These are phyloP conservation scores for Isurus oxyrinchus DNA, from an alignment of 2,113 vertebrate species.

Conservation along the genomic window DNA sequence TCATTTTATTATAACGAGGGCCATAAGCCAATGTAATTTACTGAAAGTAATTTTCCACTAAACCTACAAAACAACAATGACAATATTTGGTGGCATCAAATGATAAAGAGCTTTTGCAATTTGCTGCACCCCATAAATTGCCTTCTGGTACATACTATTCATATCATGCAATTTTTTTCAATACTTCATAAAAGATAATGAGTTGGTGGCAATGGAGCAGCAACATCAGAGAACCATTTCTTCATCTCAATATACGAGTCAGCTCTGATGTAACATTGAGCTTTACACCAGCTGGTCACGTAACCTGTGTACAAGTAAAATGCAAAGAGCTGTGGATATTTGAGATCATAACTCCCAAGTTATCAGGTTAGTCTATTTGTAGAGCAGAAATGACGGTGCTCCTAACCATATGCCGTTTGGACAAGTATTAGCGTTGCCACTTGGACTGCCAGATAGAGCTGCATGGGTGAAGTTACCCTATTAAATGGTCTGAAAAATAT, in stretches of 20 bases:
- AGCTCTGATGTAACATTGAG: background rate
- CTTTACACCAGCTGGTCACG: background rate
- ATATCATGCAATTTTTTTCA: background rate
- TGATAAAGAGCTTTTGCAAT: background rate
- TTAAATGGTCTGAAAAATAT: background rate
- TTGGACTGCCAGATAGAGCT: background rate
- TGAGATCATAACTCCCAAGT: background rate
- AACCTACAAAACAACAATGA: background rate
- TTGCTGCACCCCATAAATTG: background rate
- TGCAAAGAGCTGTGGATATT: background rate
- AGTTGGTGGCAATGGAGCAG: background rate
- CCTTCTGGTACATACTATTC: background rate
- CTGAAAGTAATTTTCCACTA: too few species aligned
- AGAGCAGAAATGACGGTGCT: background rate
- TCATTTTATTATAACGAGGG: too few species aligned
- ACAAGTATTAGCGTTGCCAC: background rate
- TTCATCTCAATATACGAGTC: background rate
- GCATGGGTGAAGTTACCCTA: background rate
- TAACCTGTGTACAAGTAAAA: background rate
- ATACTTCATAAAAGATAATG: background rate
- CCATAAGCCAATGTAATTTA: too few species aligned
- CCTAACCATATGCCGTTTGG: background rate
- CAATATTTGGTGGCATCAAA: background rate
- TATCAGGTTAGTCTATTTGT: background rate
- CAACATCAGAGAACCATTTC: background rate